phyloP scores from a whole-genome alignment of 2,888 invertebrate genomes.

The Lapara coniferarum region DNA sequence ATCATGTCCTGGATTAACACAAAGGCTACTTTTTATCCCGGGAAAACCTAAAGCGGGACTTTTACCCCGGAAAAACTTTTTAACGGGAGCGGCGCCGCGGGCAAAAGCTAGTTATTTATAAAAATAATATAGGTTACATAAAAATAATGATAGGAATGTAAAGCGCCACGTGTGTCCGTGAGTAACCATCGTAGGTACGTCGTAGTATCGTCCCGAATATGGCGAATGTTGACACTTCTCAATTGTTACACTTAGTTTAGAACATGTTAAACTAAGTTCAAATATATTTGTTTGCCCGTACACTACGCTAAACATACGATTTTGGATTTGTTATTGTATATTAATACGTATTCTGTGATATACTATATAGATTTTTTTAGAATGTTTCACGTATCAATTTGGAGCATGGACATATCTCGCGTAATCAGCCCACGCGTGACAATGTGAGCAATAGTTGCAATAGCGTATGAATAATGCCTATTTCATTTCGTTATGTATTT shows the following conservation, averaged over 20 bases:
- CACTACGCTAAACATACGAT: slow-evolving; percentile 15
- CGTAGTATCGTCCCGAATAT: neutral
- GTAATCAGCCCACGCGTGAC: neutral
- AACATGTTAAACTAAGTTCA: slow-evolving; percentile 18
- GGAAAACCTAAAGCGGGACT: too few species aligned
- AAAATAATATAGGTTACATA: neutral
- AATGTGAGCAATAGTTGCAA: neutral
- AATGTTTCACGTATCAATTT: slow-evolving; percentile 4
- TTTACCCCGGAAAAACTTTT: too few species aligned
- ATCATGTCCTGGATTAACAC: too few species aligned
- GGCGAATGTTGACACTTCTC: slow-evolving; percentile 12
- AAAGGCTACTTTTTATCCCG: too few species aligned
- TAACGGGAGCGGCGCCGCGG: too few species aligned
- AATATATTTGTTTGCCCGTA: slow-evolving; percentile 1
- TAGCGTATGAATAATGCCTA: neutral
- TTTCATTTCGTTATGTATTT: neutral
- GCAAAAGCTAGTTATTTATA: too few species aligned
- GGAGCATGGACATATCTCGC: slow-evolving; percentile 7
- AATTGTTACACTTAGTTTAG: slow-evolving; percentile 21
- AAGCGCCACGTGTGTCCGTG: neutral
- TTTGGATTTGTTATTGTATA: slow-evolving; percentile 20
- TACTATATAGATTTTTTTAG: slow-evolving; percentile 2
- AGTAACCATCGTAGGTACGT: neutral
- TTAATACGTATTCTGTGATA: neutral
- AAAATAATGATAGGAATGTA: neutral